Base-by-base conservation (phyloP, 2,888 invertebrate species). In the Mimachlamys varia region DNA sequence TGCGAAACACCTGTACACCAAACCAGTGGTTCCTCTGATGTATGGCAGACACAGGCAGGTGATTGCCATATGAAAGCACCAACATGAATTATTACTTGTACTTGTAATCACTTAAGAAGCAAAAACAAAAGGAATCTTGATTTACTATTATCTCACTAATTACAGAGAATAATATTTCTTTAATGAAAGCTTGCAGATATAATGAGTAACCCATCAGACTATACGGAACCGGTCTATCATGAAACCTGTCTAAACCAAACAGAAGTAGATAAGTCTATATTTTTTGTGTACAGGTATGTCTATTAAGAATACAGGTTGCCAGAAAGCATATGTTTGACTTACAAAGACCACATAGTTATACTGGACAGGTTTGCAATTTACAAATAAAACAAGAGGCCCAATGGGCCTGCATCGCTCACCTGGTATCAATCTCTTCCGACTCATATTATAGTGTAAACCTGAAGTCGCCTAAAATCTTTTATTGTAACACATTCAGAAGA, bases 1-100 rank as follows among this genome's bases (percentile, higher is more conserved):
- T 76, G 76, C 33, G 27, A 76, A 76, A 76, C 76, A 76, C 76
- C 76, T 76, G 76, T 76, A 76, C 33, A 76, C 76, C 33, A 76
- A 27, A 76, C 76, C 0, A 33, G 15, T 0, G 10, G 27, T 17
- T 76, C 76, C 76, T 76, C 76, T 33, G 76, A 76, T 76, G 76
- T 76, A 76, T 13, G 22, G n/a, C 27, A 27, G 33, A 76, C 76
- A 22, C 27, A 4, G 33, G 76, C 76, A 76, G 76, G 76, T 76
- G 76, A 76, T 27, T 27, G 0, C 22, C 10, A 76, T 27, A 76
- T 76, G 76, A 76, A 76, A 76, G 76, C 27, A 7, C 12, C 76
- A 33, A 27, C 27, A 27, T 27, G 76, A 76, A 76, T 76, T 33
- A 76, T 76, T 76, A 76, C 76, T 27, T 22, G 27, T 27, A 76